Evolutionary conservation across 2,888 invertebrate genomes (phyloP).

Genomic region (Xylota sylvarum): DNA sequence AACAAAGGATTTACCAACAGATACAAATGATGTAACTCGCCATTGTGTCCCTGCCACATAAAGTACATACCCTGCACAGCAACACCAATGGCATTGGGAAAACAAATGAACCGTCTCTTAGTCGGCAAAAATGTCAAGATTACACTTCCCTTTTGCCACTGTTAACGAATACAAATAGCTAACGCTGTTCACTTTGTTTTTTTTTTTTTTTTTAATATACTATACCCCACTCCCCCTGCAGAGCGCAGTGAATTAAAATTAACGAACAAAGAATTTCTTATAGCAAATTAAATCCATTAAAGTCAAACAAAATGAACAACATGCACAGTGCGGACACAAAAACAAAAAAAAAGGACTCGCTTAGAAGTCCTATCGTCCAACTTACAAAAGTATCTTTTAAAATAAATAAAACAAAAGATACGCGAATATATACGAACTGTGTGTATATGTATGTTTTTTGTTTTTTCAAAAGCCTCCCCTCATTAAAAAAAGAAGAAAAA

Average conservation of each 20-base stretch:
- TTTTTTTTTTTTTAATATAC: slow-evolving; percentile 8
- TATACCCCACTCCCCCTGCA: slow-evolving; percentile 19
- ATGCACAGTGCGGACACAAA: neutral
- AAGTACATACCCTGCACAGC: slow-evolving; percentile 2
- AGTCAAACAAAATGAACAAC: slow-evolving; percentile 1
- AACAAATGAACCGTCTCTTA: slow-evolving; percentile 72
- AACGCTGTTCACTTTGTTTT: slow-evolving; percentile 11
- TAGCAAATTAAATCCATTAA: slow-evolving; percentile 54
- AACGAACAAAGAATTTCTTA: slow-evolving; percentile 49
- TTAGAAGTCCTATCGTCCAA: neutral
- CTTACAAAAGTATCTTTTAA: neutral
- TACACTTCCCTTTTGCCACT: slow-evolving; percentile 54
- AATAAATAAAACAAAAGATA: slow-evolving; percentile 33
- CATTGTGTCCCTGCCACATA: slow-evolving; percentile 15
- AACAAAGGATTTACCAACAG: slow-evolving; percentile 14
- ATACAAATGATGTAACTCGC: slow-evolving; percentile 43
- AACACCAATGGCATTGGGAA: slow-evolving; percentile 15
- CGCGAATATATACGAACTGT: neutral
- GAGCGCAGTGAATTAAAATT: slow-evolving; percentile 67
- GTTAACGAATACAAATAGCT: slow-evolving; percentile 74
- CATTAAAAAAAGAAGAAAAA: slow-evolving; percentile 40
- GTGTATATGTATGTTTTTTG: neutral
- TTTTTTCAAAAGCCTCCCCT: slow-evolving; percentile 12
- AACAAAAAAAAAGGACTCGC: neutral
- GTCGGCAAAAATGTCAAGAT: slow-evolving; percentile 72